Evolutionary conservation across 2,888 invertebrate species (phyloP), one percentile per base, ranked within the genome.

Genomic region (Eristalis pertinax): DNA sequence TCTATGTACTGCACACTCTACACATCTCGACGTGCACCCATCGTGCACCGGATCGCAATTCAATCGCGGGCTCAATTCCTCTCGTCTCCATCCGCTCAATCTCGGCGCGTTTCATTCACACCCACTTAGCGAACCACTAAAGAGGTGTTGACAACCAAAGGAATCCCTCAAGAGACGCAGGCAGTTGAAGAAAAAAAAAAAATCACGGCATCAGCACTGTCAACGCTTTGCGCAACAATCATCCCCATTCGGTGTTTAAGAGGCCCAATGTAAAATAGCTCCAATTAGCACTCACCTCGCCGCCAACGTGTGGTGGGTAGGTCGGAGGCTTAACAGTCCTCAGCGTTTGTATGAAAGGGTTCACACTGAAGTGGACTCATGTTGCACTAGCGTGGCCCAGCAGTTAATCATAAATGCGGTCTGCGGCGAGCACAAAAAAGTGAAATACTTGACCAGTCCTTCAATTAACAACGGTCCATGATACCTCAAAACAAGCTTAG

Each of bases 121-220:
- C 60, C 41, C 35, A 77, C 77, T 77, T 35, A 43, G 11, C 38
- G 35, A 56, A 50, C 32, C 83, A 58, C 63, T 73, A 58, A 84
- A 65, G 69, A 79, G 70, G 79, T 84, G 84, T 79, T 84, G 84
- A 62, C 29, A 74, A 64, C 50, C 29, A 65, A 65, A 74, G 74
- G 70, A 74, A 79, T 70, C 65, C 56, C 70, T 75, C 60, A 60
- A 74, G 73, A 79, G 67, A 41, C 64, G 35, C 35, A 50, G 19
- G 19, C 62, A 11, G 56, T 19, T n/a, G 41, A 50, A 24, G 22
- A 32, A 19, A 56, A 22, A 64, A 69, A 15, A 69, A 74, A 74
- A 69, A 26, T 56, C 67, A 15, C 24, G 4, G 2, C 10, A 7
- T 13, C 62, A 74, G 13, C 29, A 29, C 43, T 68, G 68, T 62